phyloP scores from a whole-genome alignment of 2,797 vertebrate genomes.

The Alca torda region DNA sequence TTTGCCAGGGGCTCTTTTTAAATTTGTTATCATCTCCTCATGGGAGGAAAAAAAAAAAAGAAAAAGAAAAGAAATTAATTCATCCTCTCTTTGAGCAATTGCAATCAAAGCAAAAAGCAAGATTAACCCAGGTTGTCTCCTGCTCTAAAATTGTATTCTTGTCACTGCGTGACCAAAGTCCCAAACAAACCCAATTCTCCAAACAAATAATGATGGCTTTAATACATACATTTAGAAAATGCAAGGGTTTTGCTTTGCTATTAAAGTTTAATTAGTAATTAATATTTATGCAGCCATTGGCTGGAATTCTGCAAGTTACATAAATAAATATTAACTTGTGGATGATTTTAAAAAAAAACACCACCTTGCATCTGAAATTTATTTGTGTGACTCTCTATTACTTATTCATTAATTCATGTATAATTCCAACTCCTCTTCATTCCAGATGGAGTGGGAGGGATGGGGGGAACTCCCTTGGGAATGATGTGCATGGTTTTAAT shows the following conservation, averaged over 20 bases:
- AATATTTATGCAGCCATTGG: slow-evolving; percentile 76
- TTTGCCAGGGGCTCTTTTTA: not conserved
- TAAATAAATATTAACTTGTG: slow-evolving; percentile 77
- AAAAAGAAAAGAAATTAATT: not conserved
- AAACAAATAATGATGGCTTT: slow-evolving; percentile 18
- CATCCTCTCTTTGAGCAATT: not conserved
- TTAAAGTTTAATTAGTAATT: slow-evolving; percentile 77
- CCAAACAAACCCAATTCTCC: slow-evolving; percentile 32
- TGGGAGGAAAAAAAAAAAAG: not conserved
- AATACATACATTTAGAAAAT: slow-evolving; percentile 42
- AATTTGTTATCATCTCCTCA: not conserved
- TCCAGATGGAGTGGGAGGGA: slow-evolving; percentile 19
- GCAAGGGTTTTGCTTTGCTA: slow-evolving; percentile 42
- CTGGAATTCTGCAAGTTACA: slow-evolving; percentile 54
- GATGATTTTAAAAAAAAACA: not conserved
- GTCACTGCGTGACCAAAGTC: not conserved
- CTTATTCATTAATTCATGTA: slow-evolving; percentile 61
- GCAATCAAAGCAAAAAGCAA: not conserved
- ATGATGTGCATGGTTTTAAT: slow-evolving; percentile 9
- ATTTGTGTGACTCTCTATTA: slow-evolving; percentile 56
- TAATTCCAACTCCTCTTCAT: slow-evolving; percentile 47
- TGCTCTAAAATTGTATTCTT: not conserved
- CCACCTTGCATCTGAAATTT: slow-evolving; percentile 48
- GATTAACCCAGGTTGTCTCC: not conserved
- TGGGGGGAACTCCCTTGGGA: not conserved